Conservation (phyloP, 2,113 vertebrate species). For the Poeciliopsis prolifica region DNA sequence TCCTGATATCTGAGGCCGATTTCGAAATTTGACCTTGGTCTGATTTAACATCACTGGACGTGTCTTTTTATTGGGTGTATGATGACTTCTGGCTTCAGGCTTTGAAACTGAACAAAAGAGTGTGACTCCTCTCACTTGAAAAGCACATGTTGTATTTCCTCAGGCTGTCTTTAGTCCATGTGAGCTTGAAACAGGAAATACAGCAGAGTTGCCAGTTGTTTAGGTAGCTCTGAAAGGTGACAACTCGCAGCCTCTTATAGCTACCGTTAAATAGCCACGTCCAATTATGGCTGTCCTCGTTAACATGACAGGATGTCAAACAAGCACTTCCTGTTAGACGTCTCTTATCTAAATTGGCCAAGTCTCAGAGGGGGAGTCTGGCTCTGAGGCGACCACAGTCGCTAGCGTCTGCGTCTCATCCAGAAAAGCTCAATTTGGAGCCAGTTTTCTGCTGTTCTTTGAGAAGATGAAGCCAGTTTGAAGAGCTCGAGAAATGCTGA, state of each 20-base stretch:
- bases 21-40: too few species aligned
- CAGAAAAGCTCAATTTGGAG: constrained; percentile 60
- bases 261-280: constrained; percentile 55
- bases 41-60: too few species aligned
- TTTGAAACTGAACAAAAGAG: too few species aligned
- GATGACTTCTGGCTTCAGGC: too few species aligned
- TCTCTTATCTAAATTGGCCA: constrained; percentile 82
- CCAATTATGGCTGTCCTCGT: constrained; percentile 74
- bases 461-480: neutral
- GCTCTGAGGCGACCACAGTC: constrained; percentile 45
- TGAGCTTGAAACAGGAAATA: too few species aligned
- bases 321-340: constrained; percentile 80
- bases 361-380: constrained; percentile 72
- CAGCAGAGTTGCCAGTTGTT: constrained; percentile 6
- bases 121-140: too few species aligned
- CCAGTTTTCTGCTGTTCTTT: constrained; percentile 70
- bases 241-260: constrained; percentile 51
- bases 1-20: too few species aligned
- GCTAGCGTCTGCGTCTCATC: constrained; percentile 72
- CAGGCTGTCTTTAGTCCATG: too few species aligned
- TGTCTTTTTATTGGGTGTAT: too few species aligned
- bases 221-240: constrained; percentile 23
- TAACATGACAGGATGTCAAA: constrained; percentile 83
- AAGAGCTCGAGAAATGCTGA: constrained; percentile 26
- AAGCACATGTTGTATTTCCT: too few species aligned